phyloP scores from a whole-genome alignment of 1,140 invertebrate species.

The Scaptomyza graminum region DNA sequence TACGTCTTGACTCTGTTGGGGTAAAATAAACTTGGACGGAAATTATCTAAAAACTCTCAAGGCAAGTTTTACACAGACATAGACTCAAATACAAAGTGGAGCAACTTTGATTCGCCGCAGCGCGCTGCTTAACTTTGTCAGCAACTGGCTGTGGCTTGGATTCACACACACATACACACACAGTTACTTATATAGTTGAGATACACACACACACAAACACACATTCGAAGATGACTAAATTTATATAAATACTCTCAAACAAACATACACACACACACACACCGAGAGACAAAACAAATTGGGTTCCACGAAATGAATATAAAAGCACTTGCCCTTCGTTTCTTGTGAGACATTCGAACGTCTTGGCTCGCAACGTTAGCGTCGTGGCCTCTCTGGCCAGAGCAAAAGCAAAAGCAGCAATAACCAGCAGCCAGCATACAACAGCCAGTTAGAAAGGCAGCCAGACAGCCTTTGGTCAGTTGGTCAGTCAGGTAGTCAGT shows the following conservation, averaged over 20 bases:
- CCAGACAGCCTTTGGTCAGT: slow-evolving; percentile 46
- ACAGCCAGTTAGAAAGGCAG: slow-evolving; percentile 46
- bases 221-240: slow-evolving; percentile 42
- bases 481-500: slow-evolving; percentile 58
- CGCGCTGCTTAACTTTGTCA: slow-evolving; percentile 66
- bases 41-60: slow-evolving; percentile 73
- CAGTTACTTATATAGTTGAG: slow-evolving; percentile 64
- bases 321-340: slow-evolving; percentile 76
- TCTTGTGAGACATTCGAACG: slow-evolving; percentile 83
- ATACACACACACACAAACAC: slow-evolving; percentile 25
- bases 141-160: slow-evolving; percentile 43
- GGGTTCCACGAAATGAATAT: slow-evolving; percentile 69
- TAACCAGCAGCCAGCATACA: slow-evolving; percentile 21
- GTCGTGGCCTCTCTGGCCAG: slow-evolving; percentile 49
- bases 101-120: slow-evolving; percentile 72
- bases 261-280: slow-evolving; percentile 19
- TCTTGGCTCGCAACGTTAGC: slow-evolving; percentile 75
- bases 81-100: slow-evolving; percentile 14
- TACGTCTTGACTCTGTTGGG: slow-evolving; percentile 61
- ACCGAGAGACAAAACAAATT: slow-evolving; percentile 15
- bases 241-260: slow-evolving; percentile 59
- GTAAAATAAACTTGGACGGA: slow-evolving; percentile 69
- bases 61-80: slow-evolving; percentile 22
- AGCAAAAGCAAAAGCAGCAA: slow-evolving; percentile 20
- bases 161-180: slow-evolving; percentile 15